Evolutionary conservation across 2,797 vertebrate genomes (phyloP), one percentile per base, ranked within the genome.

Genomic region (Brotula barbata): DNA sequence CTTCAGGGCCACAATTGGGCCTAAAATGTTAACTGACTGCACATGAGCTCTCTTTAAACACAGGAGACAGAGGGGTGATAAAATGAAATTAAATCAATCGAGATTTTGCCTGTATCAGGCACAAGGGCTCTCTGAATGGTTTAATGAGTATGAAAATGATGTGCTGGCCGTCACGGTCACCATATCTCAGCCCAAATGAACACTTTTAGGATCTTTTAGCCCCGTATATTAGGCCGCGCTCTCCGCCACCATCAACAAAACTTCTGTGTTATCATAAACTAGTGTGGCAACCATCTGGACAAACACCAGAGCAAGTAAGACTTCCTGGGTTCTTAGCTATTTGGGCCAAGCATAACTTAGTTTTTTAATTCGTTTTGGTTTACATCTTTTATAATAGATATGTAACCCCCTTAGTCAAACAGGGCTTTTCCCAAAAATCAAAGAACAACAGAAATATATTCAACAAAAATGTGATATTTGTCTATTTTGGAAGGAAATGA

Each of bases 381-480:
- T 20, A 42, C 23, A 15, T 14, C 22, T 2, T 51, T 21, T 56
- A 37, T 43, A 19, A 36, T 13, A 20, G 14, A 60, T 51, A 57
- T 22, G 41, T 14, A 2, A 40, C n/a, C n/a, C n/a, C n/a, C n/a
- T n/a, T n/a, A 59, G 23, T 11, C 23, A 51, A 58, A 40, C 2
- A 1, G 3, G 34, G 45, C 34, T 7, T 39, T 7, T 12, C n/a
- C 17, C 54, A 23, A 40, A 47, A 65, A 34, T 64, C 7, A 51
- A 61, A 53, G 15, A 31, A 39, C 7, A 65, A 14, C 67, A 58
- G 65, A 60, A 39, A 25, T 3, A 1, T 58, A 64, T 49, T 46
- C 61, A 62, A 62, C 57, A 68, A 39, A 58, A 53, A 49, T 55
- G 22, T 52, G 51, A 36, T 72, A 70, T 52, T n/a, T 19, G 28